Base-by-base conservation (phyloP, 2,797 vertebrate species). In the Malacoraja senta region DNA sequence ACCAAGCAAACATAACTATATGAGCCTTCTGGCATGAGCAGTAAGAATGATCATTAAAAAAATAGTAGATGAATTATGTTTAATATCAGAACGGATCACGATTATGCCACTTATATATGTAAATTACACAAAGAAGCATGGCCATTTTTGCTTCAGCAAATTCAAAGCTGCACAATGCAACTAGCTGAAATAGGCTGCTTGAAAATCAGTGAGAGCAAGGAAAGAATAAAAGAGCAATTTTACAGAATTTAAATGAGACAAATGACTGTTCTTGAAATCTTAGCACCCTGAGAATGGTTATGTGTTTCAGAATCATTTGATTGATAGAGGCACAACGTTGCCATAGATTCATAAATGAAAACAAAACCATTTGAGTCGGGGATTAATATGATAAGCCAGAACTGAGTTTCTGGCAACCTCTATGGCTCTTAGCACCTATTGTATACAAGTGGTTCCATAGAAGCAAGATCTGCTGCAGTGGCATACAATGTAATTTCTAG, bases 241-340 rank as follows among this genome's bases (percentile, higher is more conserved):
- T 76, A 24, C 71, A 53, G 90, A 74, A 58, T 92, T 92, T 76
- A 72, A 76, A 72, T 92, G 90, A 92, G 71, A 74, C 90, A 92
- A 84, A 53, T 92, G 38, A n/a, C 71, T 58, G 26, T 76, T 76
- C 71, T n/a, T 92, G 26, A 92, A 92, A 76, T 76, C 12, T 74
- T 76, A 92, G 38, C 38, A 35, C 2, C 15, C 61, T 35, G 61
- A 35, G 84, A 68, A 32, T 21, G 17, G 84, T 68, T 19, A 2
- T 35, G 63, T 68, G 68, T 35, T 88, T 21, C 32, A 19, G 17
- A 68, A 88, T 68, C n/a, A 32, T 68, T 68, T 88, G 84, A 88
- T 88, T 88, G 61, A 88, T 63, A 88, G 63, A 21, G 1, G n/a
- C 17, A 15, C 26, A 86, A 61, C 53, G 58, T 86, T 63, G 17